phyloP scores from a whole-genome alignment of 2,113 vertebrate genomes.

The Actenoides lindsayi region DNA sequence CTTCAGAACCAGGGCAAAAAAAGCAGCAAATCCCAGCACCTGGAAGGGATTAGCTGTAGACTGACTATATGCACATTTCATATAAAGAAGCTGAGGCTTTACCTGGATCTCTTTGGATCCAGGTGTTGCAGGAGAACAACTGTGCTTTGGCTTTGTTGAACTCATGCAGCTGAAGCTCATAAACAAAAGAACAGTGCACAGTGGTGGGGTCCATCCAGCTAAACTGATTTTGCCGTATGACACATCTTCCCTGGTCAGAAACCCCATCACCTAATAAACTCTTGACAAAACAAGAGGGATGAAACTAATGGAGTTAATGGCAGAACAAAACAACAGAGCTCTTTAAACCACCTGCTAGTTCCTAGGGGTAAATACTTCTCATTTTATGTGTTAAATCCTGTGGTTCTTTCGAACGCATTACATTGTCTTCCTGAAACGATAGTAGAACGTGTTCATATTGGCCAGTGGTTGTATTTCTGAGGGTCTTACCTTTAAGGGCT shows the following conservation, averaged over 20 bases:
- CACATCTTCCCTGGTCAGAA: background rate
- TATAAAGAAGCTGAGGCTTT: background rate
- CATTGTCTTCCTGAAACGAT: background rate
- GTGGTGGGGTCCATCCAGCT: background rate
- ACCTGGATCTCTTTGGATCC: background rate
- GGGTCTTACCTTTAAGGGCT: slow-evolving; percentile 89
- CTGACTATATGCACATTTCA: background rate
- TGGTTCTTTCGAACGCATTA: background rate
- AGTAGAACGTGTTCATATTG: background rate
- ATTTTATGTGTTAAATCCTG: background rate
- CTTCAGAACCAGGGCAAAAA: slow-evolving; percentile 93
- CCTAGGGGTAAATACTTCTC: background rate
- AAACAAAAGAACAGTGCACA: background rate
- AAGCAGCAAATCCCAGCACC: slow-evolving; percentile 95
- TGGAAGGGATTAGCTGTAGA: slow-evolving; percentile 44
- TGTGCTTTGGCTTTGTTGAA: background rate
- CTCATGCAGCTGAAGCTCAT: background rate
- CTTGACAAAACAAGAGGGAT: background rate
- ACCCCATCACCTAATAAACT: background rate
- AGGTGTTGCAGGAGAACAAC: background rate
- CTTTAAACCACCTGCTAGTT: background rate
- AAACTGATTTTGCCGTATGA: background rate
- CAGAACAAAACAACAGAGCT: background rate
- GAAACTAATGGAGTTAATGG: background rate
- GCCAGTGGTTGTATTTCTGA: background rate